phyloP scores from a whole-genome alignment of 1,140 invertebrate genomes.

The Laupala kohalensis region DNA sequence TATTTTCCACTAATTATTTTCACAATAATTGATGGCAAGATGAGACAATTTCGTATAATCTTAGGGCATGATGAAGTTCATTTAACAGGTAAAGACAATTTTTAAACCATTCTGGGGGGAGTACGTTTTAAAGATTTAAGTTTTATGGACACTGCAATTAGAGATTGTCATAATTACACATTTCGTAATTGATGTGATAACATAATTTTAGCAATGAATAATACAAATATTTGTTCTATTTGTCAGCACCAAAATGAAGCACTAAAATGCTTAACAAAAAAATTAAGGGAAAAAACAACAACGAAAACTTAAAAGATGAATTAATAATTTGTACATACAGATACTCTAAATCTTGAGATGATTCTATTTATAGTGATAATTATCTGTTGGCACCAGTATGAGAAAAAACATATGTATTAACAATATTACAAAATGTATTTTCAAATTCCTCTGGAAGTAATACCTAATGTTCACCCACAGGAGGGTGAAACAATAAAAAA shows the following conservation, averaged over 20 bases:
- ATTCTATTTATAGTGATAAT: no score
- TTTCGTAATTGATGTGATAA: no score
- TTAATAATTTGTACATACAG: background rate
- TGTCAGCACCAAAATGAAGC: background rate
- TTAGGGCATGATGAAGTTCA: background rate
- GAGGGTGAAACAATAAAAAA: no score
- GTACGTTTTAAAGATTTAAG: background rate
- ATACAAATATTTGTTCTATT: background rate
- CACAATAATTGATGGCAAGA: conserved; percentile 9
- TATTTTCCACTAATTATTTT: background rate
- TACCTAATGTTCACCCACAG: no score
- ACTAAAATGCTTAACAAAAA: background rate
- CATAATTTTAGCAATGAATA: no score
- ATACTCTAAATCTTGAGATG: background rate
- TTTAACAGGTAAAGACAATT: background rate
- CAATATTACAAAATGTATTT: no score
- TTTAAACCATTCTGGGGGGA: background rate
- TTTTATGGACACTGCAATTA: background rate
- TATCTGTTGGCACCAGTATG: no score
- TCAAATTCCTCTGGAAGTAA: no score
- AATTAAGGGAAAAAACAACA: background rate
- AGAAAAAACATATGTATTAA: no score
- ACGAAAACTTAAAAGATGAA: background rate
- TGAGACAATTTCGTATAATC: conserved; percentile 12
- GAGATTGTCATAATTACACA: background rate